Conservation (phyloP, 2,113 vertebrate genomes). For the Crotophaga sulcirostris region DNA sequence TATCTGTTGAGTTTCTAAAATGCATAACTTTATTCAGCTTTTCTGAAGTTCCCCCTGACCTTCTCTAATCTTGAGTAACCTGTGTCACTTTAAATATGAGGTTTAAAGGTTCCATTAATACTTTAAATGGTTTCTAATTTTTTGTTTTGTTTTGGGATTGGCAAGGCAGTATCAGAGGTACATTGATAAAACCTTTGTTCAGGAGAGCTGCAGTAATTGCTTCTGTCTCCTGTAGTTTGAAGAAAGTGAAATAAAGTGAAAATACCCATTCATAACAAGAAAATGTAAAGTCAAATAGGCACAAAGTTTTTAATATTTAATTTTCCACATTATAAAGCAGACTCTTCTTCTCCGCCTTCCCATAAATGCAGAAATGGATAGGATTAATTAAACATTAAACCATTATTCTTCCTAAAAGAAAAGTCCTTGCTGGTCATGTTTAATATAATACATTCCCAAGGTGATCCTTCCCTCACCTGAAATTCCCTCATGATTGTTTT, state of each 20-base stretch:
- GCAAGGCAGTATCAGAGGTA: constrained; percentile 43
- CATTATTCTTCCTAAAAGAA: constrained; percentile 76
- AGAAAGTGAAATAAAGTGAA: constrained; percentile 73
- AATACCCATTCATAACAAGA: constrained; percentile 77
- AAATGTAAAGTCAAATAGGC: constrained; percentile 80
- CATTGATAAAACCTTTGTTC: constrained; percentile 61
- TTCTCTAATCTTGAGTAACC: constrained; percentile 53
- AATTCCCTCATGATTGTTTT: constrained; percentile 1
- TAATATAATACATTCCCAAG: constrained; percentile 71
- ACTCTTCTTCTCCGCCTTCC: constrained; percentile 71
- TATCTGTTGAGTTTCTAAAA: constrained; percentile 47
- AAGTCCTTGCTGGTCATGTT: constrained; percentile 66
- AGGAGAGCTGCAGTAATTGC: constrained; percentile 61
- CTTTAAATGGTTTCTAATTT: constrained; percentile 53
- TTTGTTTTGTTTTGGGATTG: constrained; percentile 67
- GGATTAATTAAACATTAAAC: constrained; percentile 83
- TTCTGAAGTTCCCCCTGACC: background rate
- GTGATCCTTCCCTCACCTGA: constrained; percentile 63
- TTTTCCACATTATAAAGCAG: constrained; percentile 82
- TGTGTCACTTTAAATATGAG: background rate
- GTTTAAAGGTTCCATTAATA: constrained; percentile 62
- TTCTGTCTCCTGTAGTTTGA: constrained; percentile 69
- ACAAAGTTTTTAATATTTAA: constrained; percentile 83
- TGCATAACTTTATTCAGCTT: constrained; percentile 27
- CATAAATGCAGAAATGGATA: constrained; percentile 80